These are phyloP conservation scores for Naja naja DNA, from an alignment of 2,113 vertebrate species.

Conservation along the genomic window DNA sequence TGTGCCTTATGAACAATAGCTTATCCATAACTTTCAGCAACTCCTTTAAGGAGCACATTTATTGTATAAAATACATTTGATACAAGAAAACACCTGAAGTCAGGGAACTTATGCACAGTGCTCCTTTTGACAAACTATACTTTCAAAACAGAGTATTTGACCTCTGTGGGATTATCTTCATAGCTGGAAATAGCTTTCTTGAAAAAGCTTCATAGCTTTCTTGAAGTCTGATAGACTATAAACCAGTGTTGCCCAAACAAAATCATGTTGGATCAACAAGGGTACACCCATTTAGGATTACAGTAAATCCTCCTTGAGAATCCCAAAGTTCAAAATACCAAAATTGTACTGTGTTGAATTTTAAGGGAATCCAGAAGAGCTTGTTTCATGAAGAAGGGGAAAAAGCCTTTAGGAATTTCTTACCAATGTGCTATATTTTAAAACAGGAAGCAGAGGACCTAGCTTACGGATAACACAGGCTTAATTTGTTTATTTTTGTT, in stretches of 20 bases:
- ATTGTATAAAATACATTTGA: constrained; percentile 45
- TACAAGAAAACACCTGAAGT: constrained; percentile 37
- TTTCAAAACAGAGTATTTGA: constrained; percentile 26
- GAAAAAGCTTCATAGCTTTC: constrained; percentile 1
- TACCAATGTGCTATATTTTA: neutral
- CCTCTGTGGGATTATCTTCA: constrained; percentile 12
- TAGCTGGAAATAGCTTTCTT: neutral
- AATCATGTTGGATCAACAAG: constrained; percentile 28
- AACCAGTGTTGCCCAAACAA: constrained; percentile 38
- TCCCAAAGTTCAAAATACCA: neutral
- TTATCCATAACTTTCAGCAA: constrained; percentile 48
- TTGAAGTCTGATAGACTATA: constrained; percentile 16
- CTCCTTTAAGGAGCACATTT: constrained; percentile 37
- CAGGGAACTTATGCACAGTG: constrained; percentile 10
- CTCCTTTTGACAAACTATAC: constrained; percentile 8
- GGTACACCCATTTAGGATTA: neutral
- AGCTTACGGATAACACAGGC: neutral
- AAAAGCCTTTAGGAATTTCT: neutral
- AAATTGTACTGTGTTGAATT: neutral
- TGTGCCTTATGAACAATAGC: constrained; percentile 62
- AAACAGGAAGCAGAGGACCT: neutral
- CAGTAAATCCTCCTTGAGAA: neutral
- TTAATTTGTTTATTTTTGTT: neutral
- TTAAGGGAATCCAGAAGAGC: neutral
- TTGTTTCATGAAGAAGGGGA: no score